These are phyloP conservation scores for Aphelocoma coerulescens DNA, from an alignment of 2,113 vertebrate genomes.

Conservation along the genomic window DNA sequence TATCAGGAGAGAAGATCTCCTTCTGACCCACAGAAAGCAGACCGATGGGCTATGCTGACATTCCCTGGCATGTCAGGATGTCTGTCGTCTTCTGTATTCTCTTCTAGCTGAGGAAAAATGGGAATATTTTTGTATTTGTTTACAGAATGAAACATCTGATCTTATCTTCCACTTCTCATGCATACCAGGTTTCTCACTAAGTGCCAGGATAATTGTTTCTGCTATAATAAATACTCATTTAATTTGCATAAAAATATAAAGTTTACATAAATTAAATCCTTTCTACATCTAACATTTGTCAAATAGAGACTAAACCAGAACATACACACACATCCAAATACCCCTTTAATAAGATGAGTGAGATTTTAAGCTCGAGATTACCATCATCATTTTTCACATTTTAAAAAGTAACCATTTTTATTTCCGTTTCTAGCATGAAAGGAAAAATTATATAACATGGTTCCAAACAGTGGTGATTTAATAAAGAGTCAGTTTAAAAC, in stretches of 20 bases:
- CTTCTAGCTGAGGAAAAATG: slow-evolving; percentile 45
- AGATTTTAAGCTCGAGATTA: slow-evolving; percentile 50
- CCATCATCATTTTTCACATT: slow-evolving; percentile 34
- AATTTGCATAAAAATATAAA: slow-evolving; percentile 81
- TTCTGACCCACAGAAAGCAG: slow-evolving; percentile 42
- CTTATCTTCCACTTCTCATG: slow-evolving; percentile 65
- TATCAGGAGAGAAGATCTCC: slow-evolving; percentile 66
- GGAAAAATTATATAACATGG: slow-evolving; percentile 19
- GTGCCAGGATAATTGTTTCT: slow-evolving; percentile 73
- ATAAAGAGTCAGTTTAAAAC: not conserved
- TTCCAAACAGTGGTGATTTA: slow-evolving; percentile 5
- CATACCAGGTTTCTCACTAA: slow-evolving; percentile 67
- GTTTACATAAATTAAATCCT: slow-evolving; percentile 79
- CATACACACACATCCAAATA: slow-evolving; percentile 41
- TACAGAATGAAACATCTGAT: slow-evolving; percentile 60
- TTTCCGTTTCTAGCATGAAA: not conserved
- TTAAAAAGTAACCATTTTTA: slow-evolving; percentile 15
- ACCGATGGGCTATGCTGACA: slow-evolving; percentile 43
- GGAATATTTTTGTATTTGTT: slow-evolving; percentile 68
- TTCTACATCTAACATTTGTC: slow-evolving; percentile 68
- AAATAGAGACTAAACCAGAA: slow-evolving; percentile 63
- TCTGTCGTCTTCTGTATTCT: not conserved
- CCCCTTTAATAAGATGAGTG: slow-evolving; percentile 31
- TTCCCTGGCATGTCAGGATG: slow-evolving; percentile 52
- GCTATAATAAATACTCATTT: slow-evolving; percentile 78